These are phyloP conservation scores for Psittacus erithacus DNA, from an alignment of 2,113 vertebrate species.

Conservation along the genomic window DNA sequence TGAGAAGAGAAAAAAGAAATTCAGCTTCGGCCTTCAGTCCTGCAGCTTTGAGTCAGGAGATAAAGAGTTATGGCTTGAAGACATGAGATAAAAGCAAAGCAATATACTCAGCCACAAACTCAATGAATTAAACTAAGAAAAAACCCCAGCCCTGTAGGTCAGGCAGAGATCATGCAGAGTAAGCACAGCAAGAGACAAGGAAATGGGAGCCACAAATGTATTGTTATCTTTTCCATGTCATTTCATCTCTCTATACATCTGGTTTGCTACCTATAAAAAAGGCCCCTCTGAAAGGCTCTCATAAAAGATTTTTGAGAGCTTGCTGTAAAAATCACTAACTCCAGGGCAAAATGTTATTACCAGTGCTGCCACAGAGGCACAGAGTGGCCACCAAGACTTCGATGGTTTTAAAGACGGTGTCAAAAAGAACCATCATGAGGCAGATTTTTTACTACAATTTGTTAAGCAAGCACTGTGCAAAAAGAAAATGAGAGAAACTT, in stretches of 20 bases:
- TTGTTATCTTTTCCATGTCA: slow-evolving; percentile 36
- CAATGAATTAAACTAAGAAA: slow-evolving; percentile 34
- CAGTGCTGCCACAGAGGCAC: neutral
- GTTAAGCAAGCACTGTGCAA: neutral
- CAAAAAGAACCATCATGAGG: neutral
- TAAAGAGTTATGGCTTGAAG: slow-evolving; percentile 40
- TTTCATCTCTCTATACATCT: slow-evolving; percentile 23
- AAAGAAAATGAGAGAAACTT: neutral
- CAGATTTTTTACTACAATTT: neutral
- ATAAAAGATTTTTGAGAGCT: neutral
- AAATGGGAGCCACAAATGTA: slow-evolving; percentile 16
- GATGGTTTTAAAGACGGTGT: neutral
- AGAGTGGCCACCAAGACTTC: neutral
- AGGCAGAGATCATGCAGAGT: slow-evolving; percentile 51
- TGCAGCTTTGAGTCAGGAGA: slow-evolving; percentile 22
- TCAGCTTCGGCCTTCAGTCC: slow-evolving; percentile 3
- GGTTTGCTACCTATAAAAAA: slow-evolving; percentile 3
- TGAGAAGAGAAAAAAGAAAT: slow-evolving; percentile 39
- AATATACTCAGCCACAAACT: slow-evolving; percentile 43
- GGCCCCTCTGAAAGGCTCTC: neutral
- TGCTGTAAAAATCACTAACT: slow-evolving; percentile 9
- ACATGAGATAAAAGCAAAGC: slow-evolving; percentile 55
- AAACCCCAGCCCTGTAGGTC: neutral
- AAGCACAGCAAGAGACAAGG: slow-evolving; percentile 52
- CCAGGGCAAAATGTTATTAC: slow-evolving; percentile 1